Percentiles rank a stretch among this genome's conserved stretches.
These are phyloP conservation scores for Ibidorhyncha struthersii DNA, from an alignment of 2,113 vertebrate species.

Conservation along the genomic window DNA sequence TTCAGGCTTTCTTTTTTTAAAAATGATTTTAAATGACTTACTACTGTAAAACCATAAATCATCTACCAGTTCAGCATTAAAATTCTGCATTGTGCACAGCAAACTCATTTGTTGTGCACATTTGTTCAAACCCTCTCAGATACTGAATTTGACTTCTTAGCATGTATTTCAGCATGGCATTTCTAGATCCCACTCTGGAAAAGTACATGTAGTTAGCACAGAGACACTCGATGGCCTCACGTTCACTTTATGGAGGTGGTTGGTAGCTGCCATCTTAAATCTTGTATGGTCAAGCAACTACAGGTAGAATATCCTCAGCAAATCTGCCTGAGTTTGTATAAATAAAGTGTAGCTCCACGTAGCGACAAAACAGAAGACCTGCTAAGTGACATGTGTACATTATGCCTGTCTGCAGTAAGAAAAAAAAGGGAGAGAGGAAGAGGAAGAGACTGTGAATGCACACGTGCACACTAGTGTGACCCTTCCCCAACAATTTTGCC, in stretches of 20 bases:
- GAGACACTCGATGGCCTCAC: accelerated
- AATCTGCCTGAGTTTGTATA: background rate
- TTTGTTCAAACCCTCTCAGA: background rate
- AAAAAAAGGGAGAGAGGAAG: background rate
- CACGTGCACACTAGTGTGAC: accelerated
- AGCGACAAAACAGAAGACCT: background rate
- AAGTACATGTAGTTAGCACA: accelerated
- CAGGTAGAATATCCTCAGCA: background rate
- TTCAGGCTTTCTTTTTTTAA: background rate
- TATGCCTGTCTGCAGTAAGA: background rate
- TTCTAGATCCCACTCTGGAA: background rate
- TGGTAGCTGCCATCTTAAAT: background rate
- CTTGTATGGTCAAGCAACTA: background rate
- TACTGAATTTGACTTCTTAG: background rate
- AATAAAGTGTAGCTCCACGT: background rate
- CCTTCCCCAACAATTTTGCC: background rate
- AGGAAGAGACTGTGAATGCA: background rate
- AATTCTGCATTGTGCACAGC: background rate
- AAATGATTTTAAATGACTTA: constrained; percentile 8
- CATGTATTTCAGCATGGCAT: background rate
- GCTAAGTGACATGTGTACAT: background rate
- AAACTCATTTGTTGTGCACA: background rate
- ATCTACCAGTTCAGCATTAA: background rate
- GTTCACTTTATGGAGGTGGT: background rate
- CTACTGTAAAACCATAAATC: constrained; percentile 4